Conservation (phyloP, 2,113 vertebrate species). For the Brachyhypopomus occidentalis region DNA sequence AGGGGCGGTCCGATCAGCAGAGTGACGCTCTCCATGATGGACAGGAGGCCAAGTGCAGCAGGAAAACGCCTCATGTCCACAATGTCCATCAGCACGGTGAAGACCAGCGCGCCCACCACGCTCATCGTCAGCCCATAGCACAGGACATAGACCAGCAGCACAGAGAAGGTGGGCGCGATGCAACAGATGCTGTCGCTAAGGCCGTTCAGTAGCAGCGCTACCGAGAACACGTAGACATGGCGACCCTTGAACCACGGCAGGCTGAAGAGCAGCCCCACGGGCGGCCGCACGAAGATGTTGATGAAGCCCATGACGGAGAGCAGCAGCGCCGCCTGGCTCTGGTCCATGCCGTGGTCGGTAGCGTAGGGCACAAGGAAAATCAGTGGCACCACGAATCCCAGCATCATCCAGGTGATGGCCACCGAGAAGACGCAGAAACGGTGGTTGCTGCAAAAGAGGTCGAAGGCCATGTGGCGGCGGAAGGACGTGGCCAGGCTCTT, state of each 20-base stretch:
- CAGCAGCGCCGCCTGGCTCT: constrained; percentile 79
- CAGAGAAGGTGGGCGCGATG: constrained; percentile 69
- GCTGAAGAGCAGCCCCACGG: constrained; percentile 78
- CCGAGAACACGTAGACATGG: constrained; percentile 81
- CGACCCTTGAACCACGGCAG: constrained; percentile 72
- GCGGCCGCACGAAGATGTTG: constrained; percentile 86
- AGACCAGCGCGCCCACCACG: constrained; percentile 80
- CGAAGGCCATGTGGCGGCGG: constrained; percentile 87
- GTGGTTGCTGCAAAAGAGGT: constrained; percentile 80
- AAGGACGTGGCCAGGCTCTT: constrained; percentile 38
- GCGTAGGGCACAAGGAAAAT: constrained; percentile 91
- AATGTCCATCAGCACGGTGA: constrained; percentile 91
- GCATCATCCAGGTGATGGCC: constrained; percentile 84
- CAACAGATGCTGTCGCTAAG: constrained; percentile 87
- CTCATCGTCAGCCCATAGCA: constrained; percentile 88
- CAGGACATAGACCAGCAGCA: constrained; percentile 80
- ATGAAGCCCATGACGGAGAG: constrained; percentile 84
- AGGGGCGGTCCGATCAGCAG: constrained; percentile 86
- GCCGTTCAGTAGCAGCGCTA: constrained; percentile 78
- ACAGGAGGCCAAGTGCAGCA: constrained; percentile 88
- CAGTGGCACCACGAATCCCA: constrained; percentile 84
- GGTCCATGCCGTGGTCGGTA: constrained; percentile 73
- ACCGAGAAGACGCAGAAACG: constrained; percentile 78
- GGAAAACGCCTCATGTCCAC: constrained; percentile 90
- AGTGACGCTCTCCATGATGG: constrained; percentile 84